These are phyloP conservation scores for Harpalus rufipes DNA, from an alignment of 2,888 invertebrate genomes.

Conservation along the genomic window DNA sequence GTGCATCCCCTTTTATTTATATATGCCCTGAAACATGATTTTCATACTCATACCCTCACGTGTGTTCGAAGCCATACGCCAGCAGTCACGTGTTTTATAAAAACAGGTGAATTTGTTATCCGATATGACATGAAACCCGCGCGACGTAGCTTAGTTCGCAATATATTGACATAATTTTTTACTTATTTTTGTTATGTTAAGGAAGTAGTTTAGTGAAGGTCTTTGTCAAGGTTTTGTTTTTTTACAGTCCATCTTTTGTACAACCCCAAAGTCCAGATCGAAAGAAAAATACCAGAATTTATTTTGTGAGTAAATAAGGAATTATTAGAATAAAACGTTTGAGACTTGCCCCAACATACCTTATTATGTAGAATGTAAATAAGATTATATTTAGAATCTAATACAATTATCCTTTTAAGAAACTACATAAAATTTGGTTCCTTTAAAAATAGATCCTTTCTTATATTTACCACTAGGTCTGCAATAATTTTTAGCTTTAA, in stretches of 20 bases:
- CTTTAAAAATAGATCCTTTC: too few relatives aligned
- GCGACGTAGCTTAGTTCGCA: not conserved
- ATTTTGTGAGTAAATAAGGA: slow-evolving; percentile 43
- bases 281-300: slow-evolving; percentile 41
- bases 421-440: too few relatives aligned
- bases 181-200: slow-evolving; percentile 12
- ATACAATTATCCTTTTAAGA: too few relatives aligned
- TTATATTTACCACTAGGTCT: too few relatives aligned
- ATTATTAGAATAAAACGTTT: not conserved
- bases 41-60: slow-evolving; percentile 5
- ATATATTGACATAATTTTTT: not conserved
- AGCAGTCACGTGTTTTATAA: slow-evolving; percentile 38
- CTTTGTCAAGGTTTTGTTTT: slow-evolving; percentile 24
- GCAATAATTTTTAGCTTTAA: too few relatives aligned
- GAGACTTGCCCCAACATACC: slow-evolving; percentile 5
- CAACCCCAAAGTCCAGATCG: slow-evolving; percentile 41
- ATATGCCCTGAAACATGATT: not conserved
- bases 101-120: slow-evolving; percentile 56
- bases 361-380: too few relatives aligned
- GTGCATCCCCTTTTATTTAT: not conserved
- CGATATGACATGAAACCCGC: slow-evolving; percentile 41
- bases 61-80: slow-evolving; percentile 31
- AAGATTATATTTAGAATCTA: too few relatives aligned
- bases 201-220: not conserved
- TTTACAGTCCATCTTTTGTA: slow-evolving; percentile 36